phyloP scores from a whole-genome alignment of 2,888 invertebrate species.

The Drosophila anomelani region DNA sequence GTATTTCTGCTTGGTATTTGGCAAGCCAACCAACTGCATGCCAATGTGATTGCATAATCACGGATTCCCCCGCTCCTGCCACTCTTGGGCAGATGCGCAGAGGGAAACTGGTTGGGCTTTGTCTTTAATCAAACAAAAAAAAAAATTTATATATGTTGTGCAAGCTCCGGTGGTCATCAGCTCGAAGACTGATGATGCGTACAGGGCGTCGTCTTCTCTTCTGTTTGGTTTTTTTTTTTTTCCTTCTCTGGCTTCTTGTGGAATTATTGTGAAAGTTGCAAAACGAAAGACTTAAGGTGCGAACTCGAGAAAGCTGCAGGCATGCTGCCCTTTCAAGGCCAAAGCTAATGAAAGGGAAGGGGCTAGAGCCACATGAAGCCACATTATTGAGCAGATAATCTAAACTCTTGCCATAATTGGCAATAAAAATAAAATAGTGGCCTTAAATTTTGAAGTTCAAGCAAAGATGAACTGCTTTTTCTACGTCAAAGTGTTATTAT shows the following conservation, averaged over 20 bases:
- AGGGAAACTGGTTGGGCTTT: constrained; percentile 57
- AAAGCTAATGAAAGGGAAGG: not conserved
- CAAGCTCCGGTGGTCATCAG: constrained; percentile 45
- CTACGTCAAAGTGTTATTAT: not conserved
- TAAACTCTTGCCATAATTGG: not conserved
- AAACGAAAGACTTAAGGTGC: constrained; percentile 47
- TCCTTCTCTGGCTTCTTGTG: not conserved
- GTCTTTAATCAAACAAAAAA: constrained; percentile 41
- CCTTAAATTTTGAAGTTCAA: not conserved
- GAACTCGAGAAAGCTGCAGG: constrained; percentile 29
- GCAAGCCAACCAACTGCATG: constrained; percentile 54
- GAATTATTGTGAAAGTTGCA: constrained; percentile 41
- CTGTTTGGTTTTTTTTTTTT: not conserved
- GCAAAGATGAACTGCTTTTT: not conserved
- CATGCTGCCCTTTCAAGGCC: constrained; percentile 22
- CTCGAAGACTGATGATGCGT: constrained; percentile 28
- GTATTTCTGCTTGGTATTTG: constrained; percentile 34
- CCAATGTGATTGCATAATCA: constrained; percentile 64
- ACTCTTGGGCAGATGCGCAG: constrained; percentile 49
- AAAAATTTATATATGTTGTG: constrained; percentile 26
- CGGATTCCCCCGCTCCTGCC: not conserved
- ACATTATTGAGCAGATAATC: too few relatives aligned
- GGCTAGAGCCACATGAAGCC: not conserved
- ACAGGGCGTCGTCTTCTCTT: constrained; percentile 41
- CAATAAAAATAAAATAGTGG: too few relatives aligned